A percentile compares a stretch with the other conserved stretches of the same genome.
Evolutionary conservation across 2,888 invertebrate genomes (phyloP).

Genomic region (Ferrisia virgata): DNA sequence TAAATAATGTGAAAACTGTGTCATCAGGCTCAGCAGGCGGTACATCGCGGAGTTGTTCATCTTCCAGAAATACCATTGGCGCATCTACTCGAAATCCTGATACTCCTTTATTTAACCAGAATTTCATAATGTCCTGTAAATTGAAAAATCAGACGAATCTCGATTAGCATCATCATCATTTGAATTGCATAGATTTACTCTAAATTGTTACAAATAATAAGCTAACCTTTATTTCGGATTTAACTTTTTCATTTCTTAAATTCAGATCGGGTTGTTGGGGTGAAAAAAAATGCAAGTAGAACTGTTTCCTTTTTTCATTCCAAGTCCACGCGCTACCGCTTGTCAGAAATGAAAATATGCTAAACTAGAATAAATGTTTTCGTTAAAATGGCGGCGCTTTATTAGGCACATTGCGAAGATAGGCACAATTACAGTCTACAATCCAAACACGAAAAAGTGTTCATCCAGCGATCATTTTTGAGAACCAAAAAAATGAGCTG

Average conservation of each 20-base stretch:
- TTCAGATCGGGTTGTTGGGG: constrained; percentile 77
- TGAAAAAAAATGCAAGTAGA: constrained; percentile 77
- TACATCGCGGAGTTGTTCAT: not conserved
- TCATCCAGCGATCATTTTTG: no score
- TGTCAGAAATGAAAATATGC: not conserved
- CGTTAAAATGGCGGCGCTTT: no score
- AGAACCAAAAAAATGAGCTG: no score
- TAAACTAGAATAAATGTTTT: not conserved
- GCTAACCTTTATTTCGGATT: constrained; percentile 61
- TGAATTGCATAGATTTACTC: no score
- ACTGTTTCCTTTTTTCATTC: constrained; percentile 64
- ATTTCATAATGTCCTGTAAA: constrained; percentile 34
- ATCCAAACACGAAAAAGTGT: no score
- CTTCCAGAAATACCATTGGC: constrained; percentile 37
- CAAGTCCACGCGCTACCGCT: constrained; percentile 73
- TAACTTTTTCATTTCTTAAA: constrained; percentile 65
- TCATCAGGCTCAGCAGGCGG: not conserved
- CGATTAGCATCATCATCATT: no score
- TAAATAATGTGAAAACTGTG: not conserved
- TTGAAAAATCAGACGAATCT: no score
- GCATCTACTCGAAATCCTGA: constrained; percentile 46
- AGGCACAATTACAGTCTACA: no score
- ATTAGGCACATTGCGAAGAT: no score
- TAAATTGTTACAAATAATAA: not conserved
- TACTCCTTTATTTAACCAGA: constrained; percentile 46